Base-by-base conservation (phyloP, 2,113 vertebrate genomes). In the Callithrix jacchus region DNA sequence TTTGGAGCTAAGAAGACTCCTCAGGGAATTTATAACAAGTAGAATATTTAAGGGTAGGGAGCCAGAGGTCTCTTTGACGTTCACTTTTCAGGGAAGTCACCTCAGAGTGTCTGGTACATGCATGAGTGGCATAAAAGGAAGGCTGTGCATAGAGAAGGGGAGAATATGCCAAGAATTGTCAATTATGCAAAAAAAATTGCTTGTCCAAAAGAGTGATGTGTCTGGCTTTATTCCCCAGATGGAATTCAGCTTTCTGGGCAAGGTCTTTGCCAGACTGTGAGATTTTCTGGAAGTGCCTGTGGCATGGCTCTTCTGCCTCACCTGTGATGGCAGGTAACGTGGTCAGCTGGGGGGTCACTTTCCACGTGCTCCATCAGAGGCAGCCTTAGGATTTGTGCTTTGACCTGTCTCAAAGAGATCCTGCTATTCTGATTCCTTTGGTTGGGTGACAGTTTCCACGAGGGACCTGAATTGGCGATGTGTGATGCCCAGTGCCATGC, bases 71-170 rank as follows among this genome's bases (percentile, higher is more conserved):
- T 98, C 96, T 97, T 96, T 80, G 98, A 98, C 95, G 20, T 97
- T 98, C 98, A 98, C 97, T 96, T 98, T 98, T 98, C 98, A 98
- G 98, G 96, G 98, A 98, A 98, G 97, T 98, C 98, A 98, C 98
- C 98, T 98, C 98, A 73, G 98, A 98, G 98, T 98, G 98, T 98
- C 98, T 98, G 97, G 97, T 97, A 98, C 93, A 96, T 98, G 98
- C 94, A 91, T 89, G 97, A 98, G 93, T 98, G 98, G 98, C 98
- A 98, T 98, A 97, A 98, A 98, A 98, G 97, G 96, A 91, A 97
- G 91, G 97, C 98, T 97, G 98, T 97, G 98, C 89, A 90, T 80
- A 89, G 97, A 97, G 97, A 97, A 97, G 97, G 74, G 58, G 97
- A 98, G 97, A 97, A 98, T 98, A 98, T 98, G 98, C 98, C 98